phyloP scores from a whole-genome alignment of 1,140 invertebrate genomes.

The Zaprionus vittiger region DNA sequence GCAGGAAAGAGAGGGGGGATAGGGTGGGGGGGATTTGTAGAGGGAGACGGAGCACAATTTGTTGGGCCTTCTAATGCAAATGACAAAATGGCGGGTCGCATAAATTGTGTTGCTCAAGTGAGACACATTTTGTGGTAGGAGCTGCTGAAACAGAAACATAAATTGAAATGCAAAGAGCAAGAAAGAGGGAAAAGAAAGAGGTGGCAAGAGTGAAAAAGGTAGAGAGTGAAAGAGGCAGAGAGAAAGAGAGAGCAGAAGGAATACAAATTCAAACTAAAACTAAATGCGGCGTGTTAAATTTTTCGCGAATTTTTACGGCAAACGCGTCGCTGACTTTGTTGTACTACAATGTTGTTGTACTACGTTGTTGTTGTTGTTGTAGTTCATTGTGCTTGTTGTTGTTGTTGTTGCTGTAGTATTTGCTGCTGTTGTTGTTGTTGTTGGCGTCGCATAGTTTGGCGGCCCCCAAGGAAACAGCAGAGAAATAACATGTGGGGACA shows the following conservation, averaged over 20 bases:
- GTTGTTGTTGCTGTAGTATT: constrained; percentile 5
- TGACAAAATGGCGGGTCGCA: constrained; percentile 70
- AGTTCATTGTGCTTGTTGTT: neutral
- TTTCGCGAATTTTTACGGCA: constrained; percentile 44
- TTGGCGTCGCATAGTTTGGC: constrained; percentile 44
- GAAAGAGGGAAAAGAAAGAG: neutral
- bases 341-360: constrained; percentile 30
- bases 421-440: constrained; percentile 5
- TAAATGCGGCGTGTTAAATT: constrained; percentile 67
- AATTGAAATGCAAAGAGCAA: constrained; percentile 6
- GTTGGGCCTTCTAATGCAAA: constrained; percentile 46
- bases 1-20: neutral
- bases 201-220: neutral
- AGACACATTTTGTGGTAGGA: constrained; percentile 40
- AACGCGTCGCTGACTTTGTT: constrained; percentile 55
- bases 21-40: neutral
- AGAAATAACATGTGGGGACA: constrained; percentile 73
- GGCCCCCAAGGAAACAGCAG: constrained; percentile 67
- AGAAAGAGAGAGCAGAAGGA: neutral
- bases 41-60: constrained; percentile 11
- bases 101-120: constrained; percentile 69
- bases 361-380: neutral
- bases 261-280: constrained; percentile 51
- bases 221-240: neutral
- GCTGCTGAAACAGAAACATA: constrained; percentile 17